Base-by-base conservation (phyloP, 2,113 vertebrate genomes). In the Phaethornis superciliosus region DNA sequence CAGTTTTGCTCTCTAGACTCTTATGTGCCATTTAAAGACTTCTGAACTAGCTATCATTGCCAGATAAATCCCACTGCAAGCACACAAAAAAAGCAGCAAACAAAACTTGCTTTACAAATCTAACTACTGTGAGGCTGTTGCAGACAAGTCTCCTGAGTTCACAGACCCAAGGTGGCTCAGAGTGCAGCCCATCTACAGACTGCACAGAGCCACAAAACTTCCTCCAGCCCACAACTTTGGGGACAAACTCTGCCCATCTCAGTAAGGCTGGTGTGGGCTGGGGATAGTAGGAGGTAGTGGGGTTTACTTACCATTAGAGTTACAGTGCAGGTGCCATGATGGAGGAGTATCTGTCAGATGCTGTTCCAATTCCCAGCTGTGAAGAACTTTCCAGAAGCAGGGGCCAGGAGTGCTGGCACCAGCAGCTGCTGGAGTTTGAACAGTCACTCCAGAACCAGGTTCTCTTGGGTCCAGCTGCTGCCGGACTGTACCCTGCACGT, bases 381-480 rank as follows among this genome's bases (percentile, higher is more conserved):
- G 0, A 19, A 65, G 47, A 72, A 62, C 27, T 13, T 67, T 59
- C 44, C 28, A 30, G 64, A 59, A 15, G 9, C 51, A 0, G 24
- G 6, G 4, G 8, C 6, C n/a, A 19, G 1, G 1, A 40, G 30
- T 2, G 1, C 21, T 0, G 0, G 47, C 46, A 40, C 40, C 40
- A 40, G 13, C 40, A 40, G 40, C 47, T 1, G 3, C 46, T 26
- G 26, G 26, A 40, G 27, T 42, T 28, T 9, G 27, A 64, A 30
- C 2, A 1, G 32, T 6, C 49, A 9, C 21, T 17, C 16, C 4
- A 0, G 20, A 27, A 33, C 18, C 1, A 1, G 35, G 9, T 10
- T 49, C 33, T 33, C 44, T 24, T 15, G 56, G 35, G 11, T 20
- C 27, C 60, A 68, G 3, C 11, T 1, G 2, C 52, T 30, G 42